Evolutionary conservation across 2,888 invertebrate species (phyloP).

Genomic region (Phymatocera aterrima): DNA sequence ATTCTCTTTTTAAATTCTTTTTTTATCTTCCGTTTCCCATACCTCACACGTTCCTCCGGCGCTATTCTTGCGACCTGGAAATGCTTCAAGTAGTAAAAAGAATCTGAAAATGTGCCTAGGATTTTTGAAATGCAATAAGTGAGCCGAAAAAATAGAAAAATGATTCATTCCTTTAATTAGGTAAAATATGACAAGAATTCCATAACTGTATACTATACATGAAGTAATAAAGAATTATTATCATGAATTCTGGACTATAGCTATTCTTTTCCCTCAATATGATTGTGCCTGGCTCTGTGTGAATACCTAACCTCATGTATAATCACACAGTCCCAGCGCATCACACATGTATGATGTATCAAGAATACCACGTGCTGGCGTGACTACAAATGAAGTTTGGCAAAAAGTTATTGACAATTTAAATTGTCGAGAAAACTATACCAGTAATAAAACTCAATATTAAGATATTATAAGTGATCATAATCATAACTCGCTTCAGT

Average conservation of each 20-base stretch:
- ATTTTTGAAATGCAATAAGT: no score
- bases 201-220: no score
- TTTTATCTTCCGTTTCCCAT: constrained; percentile 6
- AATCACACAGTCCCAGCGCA: background rate
- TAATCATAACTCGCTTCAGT: background rate
- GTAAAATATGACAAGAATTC: no score
- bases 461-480: background rate
- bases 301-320: background rate
- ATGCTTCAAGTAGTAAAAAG: background rate
- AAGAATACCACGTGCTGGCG: constrained; percentile 24
- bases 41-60: no score
- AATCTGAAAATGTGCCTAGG: no score
- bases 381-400: background rate
- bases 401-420: background rate
- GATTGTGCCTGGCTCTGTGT: no score
- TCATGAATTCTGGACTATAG: background rate
- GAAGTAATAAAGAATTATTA: background rate
- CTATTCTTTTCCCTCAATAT: background rate
- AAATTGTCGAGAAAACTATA: background rate
- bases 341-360: background rate
- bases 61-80: background rate
- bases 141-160: no score
- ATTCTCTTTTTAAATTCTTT: constrained; percentile 39
- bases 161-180: no score
- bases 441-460: background rate